These are phyloP conservation scores for Grammomys surdaster DNA, from an alignment of 2,113 vertebrate species.

Conservation along the genomic window DNA sequence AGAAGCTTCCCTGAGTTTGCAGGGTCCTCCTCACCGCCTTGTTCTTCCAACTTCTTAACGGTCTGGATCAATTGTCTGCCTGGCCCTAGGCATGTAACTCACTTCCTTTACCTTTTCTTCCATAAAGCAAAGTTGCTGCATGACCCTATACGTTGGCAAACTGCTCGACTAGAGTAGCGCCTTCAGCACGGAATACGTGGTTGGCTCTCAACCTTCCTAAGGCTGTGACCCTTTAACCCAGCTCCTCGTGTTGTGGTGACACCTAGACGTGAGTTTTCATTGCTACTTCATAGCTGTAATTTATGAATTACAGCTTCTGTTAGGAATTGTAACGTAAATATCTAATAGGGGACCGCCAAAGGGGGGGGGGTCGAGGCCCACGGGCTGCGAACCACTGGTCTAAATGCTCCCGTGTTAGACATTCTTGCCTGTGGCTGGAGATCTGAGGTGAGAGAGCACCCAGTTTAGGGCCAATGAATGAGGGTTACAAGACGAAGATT, in stretches of 20 bases:
- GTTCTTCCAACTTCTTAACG: not conserved
- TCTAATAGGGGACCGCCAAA: not conserved
- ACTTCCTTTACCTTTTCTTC: not conserved
- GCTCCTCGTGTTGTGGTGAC: not conserved
- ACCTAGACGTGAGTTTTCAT: not conserved
- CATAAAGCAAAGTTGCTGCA: not conserved
- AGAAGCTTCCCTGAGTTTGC: not conserved
- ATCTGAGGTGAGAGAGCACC: not conserved
- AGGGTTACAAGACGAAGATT: no score
- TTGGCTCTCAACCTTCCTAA: not conserved
- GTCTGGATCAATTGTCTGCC: not conserved
- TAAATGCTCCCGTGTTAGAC: not conserved
- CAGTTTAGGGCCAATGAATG: not conserved
- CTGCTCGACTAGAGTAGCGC: not conserved
- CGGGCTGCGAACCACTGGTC: not conserved
- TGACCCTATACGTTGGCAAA: not conserved
- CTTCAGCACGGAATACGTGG: not conserved
- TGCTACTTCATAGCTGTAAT: not conserved
- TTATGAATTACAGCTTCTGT: not conserved
- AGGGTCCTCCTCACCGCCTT: not conserved
- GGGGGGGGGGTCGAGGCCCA: not conserved
- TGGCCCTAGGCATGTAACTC: not conserved
- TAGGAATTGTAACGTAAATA: not conserved
- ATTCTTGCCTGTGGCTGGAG: not conserved
- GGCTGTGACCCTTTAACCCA: not conserved